Evolutionary conservation across 1,140 invertebrate species (phyloP), one percentile per base, ranked within the genome.

Genomic region (Drosophila erecta): DNA sequence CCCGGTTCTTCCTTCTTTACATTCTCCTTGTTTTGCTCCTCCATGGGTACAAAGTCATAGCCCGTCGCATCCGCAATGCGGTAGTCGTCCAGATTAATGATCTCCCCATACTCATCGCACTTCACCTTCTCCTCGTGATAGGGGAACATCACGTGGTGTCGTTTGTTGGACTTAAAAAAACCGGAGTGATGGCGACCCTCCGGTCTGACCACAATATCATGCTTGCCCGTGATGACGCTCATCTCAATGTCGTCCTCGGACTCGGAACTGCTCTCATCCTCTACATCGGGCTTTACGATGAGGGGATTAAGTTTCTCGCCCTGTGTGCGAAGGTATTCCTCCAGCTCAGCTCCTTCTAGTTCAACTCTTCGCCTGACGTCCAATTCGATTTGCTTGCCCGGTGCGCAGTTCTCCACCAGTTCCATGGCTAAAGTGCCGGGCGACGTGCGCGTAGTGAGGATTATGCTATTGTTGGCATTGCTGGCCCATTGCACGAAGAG

Each of bases 81-180:
- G 90, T 97, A 98, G 92, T 98, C 97, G 94, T 98, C 97, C 7
- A 96, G 94, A 93, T 96, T 95, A 33, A 99, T 98, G 47, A 98
- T 96, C 93, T 99, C 98, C 1, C 98, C 98, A 92, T 99, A 99
- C 90, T 99, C 98, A 89, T 99, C 98, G 90, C 95, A 96, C 92
- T 98, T 96, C 1, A 98, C 95, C 40, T 94, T 97, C 80, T 99
- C 98, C 93, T 99, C 98, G 49, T 96, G 94, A 85, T 96, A 98
- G 2, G 98, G 98, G 93, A 98, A 99, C 97, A 99, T 99, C 0
- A 98, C 98, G 93, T 98, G 97, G 75, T 98, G 96, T 60, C 98
- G 97, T 93, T 98, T 98, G 79, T 95, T 97, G 67, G 97, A 96
- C 93, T 98, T 99, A 91, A 99, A 98, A 92, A 98, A 98, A 47